phyloP scores from a whole-genome alignment of 2,113 vertebrate genomes.

The Gallinago media region DNA sequence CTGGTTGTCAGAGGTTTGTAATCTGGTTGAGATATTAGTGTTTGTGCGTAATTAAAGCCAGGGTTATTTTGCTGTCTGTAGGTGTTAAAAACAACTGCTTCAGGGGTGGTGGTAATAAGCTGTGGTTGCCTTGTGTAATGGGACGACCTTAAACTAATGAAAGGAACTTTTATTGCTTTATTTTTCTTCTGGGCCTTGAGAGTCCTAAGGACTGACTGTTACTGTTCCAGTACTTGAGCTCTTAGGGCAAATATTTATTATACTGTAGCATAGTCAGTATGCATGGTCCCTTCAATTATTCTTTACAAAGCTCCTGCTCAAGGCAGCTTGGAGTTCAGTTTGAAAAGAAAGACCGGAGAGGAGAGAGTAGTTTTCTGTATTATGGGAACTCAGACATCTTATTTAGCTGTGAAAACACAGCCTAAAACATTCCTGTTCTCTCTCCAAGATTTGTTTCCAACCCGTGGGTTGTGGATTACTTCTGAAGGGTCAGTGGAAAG shows the following conservation, averaged over 20 bases:
- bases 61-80: background rate
- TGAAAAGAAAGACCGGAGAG: background rate
- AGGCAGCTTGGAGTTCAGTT: background rate
- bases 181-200: background rate
- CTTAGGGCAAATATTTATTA: background rate
- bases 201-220: background rate
- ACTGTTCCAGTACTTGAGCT: background rate
- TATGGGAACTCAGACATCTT: background rate
- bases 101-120: background rate
- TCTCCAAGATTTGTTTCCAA: background rate
- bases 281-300: fast-evolving
- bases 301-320: background rate
- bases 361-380: background rate
- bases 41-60: background rate
- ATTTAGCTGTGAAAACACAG: background rate
- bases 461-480: background rate
- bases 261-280: background rate
- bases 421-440: background rate
- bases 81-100: background rate
- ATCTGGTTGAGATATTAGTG: background rate
- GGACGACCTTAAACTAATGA: background rate
- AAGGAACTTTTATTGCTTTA: background rate
- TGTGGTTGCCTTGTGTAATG: background rate
- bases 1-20: background rate
- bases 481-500: background rate